These are phyloP conservation scores for Drosophila persimilis DNA, from an alignment of 1,140 invertebrate species.

Conservation along the genomic window DNA sequence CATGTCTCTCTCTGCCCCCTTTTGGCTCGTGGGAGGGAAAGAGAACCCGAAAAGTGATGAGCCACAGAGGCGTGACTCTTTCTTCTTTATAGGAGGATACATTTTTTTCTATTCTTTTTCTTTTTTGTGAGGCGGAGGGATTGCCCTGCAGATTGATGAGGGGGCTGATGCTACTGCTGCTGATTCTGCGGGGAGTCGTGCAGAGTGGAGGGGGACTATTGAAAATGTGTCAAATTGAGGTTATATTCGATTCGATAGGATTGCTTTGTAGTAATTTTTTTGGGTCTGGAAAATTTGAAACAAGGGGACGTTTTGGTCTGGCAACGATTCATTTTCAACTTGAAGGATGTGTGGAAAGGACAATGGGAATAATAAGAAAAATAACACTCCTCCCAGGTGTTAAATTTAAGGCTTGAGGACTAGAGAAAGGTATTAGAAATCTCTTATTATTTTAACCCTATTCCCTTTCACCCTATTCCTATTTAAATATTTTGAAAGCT, in stretches of 20 bases:
- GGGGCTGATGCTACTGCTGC: conserved; percentile 1
- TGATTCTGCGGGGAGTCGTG: neutral
- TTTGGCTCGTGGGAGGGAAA: neutral
- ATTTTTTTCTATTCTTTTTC: conserved; percentile 13
- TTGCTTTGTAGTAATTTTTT: conserved; percentile 39
- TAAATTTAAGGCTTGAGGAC: neutral
- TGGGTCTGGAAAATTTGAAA: conserved; percentile 4
- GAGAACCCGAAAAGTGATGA: conserved; percentile 9
- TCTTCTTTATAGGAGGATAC: conserved; percentile 23
- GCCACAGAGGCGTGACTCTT: conserved; percentile 39
- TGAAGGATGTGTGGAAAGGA: conserved; percentile 17
- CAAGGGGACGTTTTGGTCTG: conserved; percentile 15
- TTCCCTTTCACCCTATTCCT: no score
- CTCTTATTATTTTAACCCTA: no score
- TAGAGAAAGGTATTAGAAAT: no score
- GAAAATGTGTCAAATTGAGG: conserved; percentile 65
- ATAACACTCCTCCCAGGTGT: conserved; percentile 21
- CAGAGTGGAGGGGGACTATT: conserved; percentile 26
- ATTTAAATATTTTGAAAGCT: no score
- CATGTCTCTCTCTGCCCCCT: neutral
- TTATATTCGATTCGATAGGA: conserved; percentile 28
- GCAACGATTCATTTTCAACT: conserved; percentile 35
- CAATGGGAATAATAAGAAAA: conserved; percentile 2
- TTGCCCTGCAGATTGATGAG: conserved; percentile 58
- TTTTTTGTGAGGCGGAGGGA: conserved; percentile 5